Conservation (phyloP, 1,140 invertebrate genomes). For the Drosophila serrata region DNA sequence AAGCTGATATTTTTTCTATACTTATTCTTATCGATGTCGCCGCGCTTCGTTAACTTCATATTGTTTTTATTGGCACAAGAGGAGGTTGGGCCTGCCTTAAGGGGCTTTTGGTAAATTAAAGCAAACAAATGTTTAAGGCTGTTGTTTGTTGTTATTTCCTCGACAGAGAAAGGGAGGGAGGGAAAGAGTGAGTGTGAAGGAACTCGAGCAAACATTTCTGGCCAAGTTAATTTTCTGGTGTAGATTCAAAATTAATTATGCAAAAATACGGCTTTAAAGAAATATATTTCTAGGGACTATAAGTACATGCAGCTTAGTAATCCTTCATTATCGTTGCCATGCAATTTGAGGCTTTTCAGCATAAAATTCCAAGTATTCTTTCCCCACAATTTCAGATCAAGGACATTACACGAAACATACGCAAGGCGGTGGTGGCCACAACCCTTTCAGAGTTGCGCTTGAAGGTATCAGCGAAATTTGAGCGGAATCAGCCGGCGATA, state of each 20-base stretch:
- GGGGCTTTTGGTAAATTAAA: constrained; percentile 61
- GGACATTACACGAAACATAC: constrained; percentile 90
- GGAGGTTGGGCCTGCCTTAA: constrained; percentile 11
- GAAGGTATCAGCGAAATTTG: constrained; percentile 89
- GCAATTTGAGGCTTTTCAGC: constrained; percentile 15
- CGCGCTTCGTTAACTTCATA: constrained; percentile 55
- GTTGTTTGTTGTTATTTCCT: constrained; percentile 21
- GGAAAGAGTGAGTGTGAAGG: constrained; percentile 4
- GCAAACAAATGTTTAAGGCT: constrained; percentile 48
- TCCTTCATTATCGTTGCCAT: not conserved
- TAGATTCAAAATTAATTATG: not conserved
- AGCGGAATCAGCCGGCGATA: constrained; percentile 88
- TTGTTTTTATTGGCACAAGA: constrained; percentile 61
- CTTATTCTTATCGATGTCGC: constrained; percentile 44
- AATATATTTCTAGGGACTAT: not conserved
- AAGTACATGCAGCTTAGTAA: not conserved
- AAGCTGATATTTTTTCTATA: constrained; percentile 14
- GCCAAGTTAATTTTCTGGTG: not conserved
- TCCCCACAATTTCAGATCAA: constrained; percentile 67
- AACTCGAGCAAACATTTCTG: constrained; percentile 9
- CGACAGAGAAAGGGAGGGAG: not conserved
- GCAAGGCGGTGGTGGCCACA: constrained; percentile 92
- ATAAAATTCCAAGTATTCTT: constrained; percentile 18
- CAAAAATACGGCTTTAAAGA: not conserved
- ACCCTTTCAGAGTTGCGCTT: constrained; percentile 91